Evolutionary conservation across 2,888 invertebrate species (phyloP).

Genomic region (Pandemis corylana): DNA sequence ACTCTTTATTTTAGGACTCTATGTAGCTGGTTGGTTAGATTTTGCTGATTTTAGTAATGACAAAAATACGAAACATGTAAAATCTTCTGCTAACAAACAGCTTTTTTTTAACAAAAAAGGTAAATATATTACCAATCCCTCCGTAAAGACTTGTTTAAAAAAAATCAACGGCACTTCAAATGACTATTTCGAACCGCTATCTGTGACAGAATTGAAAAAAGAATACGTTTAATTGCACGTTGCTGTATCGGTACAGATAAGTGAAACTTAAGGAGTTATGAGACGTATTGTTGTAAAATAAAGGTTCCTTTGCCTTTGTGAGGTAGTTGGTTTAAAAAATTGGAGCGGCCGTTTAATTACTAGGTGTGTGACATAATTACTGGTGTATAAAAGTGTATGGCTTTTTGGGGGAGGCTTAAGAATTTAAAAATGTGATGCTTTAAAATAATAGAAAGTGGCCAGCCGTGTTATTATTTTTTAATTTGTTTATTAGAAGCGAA

Average conservation of each 20-base stretch:
- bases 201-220: constrained; percentile 60
- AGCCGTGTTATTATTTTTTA: constrained; percentile 36
- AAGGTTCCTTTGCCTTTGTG: constrained; percentile 54
- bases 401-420: constrained; percentile 49
- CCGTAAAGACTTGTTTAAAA: neutral
- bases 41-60: too few species aligned
- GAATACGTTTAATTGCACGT: constrained; percentile 65
- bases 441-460: constrained; percentile 37
- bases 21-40: too few species aligned
- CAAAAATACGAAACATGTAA: neutral
- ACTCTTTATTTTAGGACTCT: too few species aligned
- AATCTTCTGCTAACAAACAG: neutral
- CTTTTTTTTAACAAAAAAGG: too few species aligned
- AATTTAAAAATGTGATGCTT: constrained; percentile 46
- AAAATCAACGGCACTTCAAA: constrained; percentile 33
- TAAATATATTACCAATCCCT: constrained; percentile 15
- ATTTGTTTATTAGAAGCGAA: constrained; percentile 32
- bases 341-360: constrained; percentile 62
- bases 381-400: constrained; percentile 48
- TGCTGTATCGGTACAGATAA: constrained; percentile 49
- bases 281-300: constrained; percentile 48
- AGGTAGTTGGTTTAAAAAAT: constrained; percentile 55
- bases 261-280: constrained; percentile 45
- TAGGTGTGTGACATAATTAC: constrained; percentile 44
- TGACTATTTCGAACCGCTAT: constrained; percentile 56